Base-by-base conservation (phyloP, 2,113 vertebrate genomes). In the Anoplopoma fimbria region DNA sequence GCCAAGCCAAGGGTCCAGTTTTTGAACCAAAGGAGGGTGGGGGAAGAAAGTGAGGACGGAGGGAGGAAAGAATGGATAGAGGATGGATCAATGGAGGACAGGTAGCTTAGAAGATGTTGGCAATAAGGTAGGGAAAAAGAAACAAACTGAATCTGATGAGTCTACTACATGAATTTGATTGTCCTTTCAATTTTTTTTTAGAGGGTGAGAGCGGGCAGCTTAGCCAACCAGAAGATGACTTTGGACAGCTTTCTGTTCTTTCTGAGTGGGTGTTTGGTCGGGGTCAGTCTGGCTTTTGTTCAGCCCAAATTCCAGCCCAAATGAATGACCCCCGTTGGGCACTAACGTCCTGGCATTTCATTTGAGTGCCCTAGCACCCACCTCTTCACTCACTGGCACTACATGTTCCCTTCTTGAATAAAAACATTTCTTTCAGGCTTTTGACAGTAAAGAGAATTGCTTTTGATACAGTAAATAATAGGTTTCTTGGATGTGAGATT, bases 201-300 rank as follows among this genome's bases (percentile, higher is more conserved):
- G 34, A 49, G 36, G 19, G 69, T 9, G 15, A 55, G 33, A 36
- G 73, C 27, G 23, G 68, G 12, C 62, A 86, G 74, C 34, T 75
- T 81, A 86, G 62, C 58, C 70, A 81, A 85, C 72, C 89, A 86
- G 80, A 89, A 90, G 74, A 87, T 57, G 58, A 68, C 70, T 85
- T 75, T 53, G 65, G 78, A 88, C 77, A 79, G 63, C 51, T 78
- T 51, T 65, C 42, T 47, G 60, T 55, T 69, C 25, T 68, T 73
- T 69, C 79, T 85, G 60, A 69, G 69, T 75, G 83, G 73, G 75
- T 74, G 87, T 76, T 70, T 55, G 58, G 12, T 86, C 10, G 12
- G 71, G 75, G 81, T 90, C 86, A 82, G 74, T 7, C 53, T 40
- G 68, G 75, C 86, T 89, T 91, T 92, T 89, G 86, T 90, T 90